Conservation (phyloP, 92 coral and sea anemone genomes). For the Porites rus region DNA sequence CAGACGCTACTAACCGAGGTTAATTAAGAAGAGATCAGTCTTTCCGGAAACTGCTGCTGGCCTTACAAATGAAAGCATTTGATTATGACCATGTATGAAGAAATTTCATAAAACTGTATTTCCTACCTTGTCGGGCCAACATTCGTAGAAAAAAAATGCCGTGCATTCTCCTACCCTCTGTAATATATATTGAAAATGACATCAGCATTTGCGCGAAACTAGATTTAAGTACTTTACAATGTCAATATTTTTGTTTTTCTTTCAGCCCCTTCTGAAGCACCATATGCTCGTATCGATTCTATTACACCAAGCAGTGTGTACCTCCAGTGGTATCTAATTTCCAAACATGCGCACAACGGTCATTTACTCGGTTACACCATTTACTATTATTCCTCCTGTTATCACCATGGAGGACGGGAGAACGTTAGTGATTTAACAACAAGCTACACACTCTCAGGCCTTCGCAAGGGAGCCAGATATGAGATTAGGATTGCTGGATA, state of each 20-base stretch:
- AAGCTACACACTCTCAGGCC: background rate
- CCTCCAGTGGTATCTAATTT: slow-evolving; percentile 62
- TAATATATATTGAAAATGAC: too few species aligned
- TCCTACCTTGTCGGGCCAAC: too few species aligned
- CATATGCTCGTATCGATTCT: background rate
- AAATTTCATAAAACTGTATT: too few species aligned
- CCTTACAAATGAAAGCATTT: too few species aligned
- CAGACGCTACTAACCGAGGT: too few species aligned
- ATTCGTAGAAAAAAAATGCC: too few species aligned
- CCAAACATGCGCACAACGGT: slow-evolving; percentile 61
- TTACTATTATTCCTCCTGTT: slow-evolving; percentile 4
- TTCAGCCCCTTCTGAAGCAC: slow-evolving; percentile 14
- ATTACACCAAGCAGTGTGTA: background rate
- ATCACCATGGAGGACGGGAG: background rate
- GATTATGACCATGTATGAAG: too few species aligned
- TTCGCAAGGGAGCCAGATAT: slow-evolving; percentile 13
- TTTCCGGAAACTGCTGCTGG: too few species aligned
- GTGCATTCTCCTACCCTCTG: too few species aligned
- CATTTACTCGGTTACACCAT: slow-evolving; percentile 56
- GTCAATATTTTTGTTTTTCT: background rate
- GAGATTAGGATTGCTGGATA: slow-evolving; percentile 13
- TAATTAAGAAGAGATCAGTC: too few species aligned
- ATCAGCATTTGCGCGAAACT: too few species aligned
- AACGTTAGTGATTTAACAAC: background rate
- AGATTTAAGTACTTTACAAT: too few species aligned